Conservation (phyloP, 2,113 vertebrate genomes). For the Pelodiscus sinensis region DNA sequence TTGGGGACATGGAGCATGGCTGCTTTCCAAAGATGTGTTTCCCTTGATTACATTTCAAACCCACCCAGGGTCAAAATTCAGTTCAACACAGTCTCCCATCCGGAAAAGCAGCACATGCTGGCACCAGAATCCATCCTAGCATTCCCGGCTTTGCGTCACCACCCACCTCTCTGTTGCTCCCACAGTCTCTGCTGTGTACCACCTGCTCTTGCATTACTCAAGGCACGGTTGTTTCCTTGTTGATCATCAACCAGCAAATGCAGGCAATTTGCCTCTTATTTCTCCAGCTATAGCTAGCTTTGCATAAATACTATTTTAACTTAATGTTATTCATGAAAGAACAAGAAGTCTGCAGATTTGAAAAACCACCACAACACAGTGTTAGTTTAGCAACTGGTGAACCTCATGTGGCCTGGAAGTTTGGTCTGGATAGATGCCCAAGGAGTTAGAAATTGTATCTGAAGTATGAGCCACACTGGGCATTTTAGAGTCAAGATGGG, state of each 20-base stretch:
- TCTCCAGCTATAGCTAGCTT: constrained; percentile 36
- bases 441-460: constrained; percentile 21
- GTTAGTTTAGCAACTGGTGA: not conserved
- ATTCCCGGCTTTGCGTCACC: not conserved
- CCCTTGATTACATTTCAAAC: not conserved
- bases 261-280: constrained; percentile 42
- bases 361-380: constrained; percentile 22
- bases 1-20: not conserved
- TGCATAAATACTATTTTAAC: constrained; percentile 60
- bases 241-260: constrained; percentile 33
- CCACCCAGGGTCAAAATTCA: not conserved
- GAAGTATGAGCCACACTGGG: not conserved
- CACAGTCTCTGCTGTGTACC: not conserved
- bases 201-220: not conserved
- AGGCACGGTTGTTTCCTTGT: constrained; percentile 12
- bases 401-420: not conserved
- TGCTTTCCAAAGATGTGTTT: not conserved
- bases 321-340: constrained; percentile 58
- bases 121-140: not conserved
- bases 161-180: not conserved
- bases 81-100: not conserved
- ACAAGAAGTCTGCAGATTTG: constrained; percentile 30
- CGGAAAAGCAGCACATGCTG: not conserved
- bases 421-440: not conserved
- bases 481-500: constrained; percentile 28